Percentiles rank a stretch among this genome's conserved stretches.
These are phyloP conservation scores for Cydia fagiglandana DNA, from an alignment of 1,140 invertebrate species.

Conservation along the genomic window DNA sequence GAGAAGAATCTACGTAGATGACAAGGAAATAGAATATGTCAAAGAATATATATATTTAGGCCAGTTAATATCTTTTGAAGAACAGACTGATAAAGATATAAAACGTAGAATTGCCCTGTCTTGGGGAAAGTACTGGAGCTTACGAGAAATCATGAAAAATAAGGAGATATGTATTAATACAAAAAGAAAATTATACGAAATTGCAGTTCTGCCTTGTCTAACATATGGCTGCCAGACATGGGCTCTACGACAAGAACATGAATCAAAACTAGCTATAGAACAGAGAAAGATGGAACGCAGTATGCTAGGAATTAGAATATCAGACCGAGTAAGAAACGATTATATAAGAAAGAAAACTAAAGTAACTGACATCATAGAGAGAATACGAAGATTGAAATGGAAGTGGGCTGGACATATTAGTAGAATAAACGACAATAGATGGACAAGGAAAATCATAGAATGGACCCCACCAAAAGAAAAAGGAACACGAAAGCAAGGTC, in stretches of 20 bases:
- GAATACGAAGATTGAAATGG: constrained; percentile 11
- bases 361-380: background rate
- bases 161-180: background rate
- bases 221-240: constrained; percentile 32
- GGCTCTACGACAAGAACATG: constrained; percentile 11
- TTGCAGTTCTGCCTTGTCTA: constrained; percentile 5
- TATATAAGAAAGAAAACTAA: background rate
- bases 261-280: constrained; percentile 8
- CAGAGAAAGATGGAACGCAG: constrained; percentile 26
- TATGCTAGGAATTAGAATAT: background rate
- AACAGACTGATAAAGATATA: constrained; percentile 10
- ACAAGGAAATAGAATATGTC: constrained; percentile 34
- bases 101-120: constrained; percentile 14
- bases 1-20: constrained; percentile 29
- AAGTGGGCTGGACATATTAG: constrained; percentile 20
- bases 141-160: constrained; percentile 31
- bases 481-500: background rate
- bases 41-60: constrained; percentile 35
- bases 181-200: constrained; percentile 17
- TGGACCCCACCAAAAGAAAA: background rate
- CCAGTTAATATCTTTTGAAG: constrained; percentile 21
- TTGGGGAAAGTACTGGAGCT: constrained; percentile 23
- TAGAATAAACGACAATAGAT: constrained; percentile 10
- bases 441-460: constrained; percentile 10
- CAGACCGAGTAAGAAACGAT: too few relatives aligned